phyloP scores from a whole-genome alignment of 2,888 invertebrate species.

The Pseudolycoriella hygida region DNA sequence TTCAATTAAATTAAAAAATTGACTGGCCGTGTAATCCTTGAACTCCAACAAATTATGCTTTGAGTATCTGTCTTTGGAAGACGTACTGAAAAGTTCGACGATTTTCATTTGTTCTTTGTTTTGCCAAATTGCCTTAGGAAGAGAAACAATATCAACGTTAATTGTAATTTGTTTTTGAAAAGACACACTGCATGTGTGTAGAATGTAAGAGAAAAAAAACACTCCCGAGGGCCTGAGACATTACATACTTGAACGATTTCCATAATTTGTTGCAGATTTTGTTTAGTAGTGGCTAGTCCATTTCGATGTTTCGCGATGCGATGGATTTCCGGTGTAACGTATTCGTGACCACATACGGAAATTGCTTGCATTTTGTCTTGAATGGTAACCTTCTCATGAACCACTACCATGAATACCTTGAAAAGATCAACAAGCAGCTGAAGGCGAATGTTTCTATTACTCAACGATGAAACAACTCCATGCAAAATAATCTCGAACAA shows the following conservation, averaged over 20 bases:
- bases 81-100: neutral
- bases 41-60: neutral
- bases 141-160: neutral
- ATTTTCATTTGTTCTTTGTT: neutral
- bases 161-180: neutral
- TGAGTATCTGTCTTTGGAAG: neutral
- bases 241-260: constrained; percentile 22
- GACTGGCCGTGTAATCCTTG: neutral
- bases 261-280: constrained; percentile 14
- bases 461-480: too few relatives aligned
- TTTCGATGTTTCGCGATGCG: constrained; percentile 31
- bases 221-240: too few relatives aligned
- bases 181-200: too few relatives aligned
- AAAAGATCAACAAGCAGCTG: too few relatives aligned
- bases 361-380: constrained; percentile 36
- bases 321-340: constrained; percentile 35
- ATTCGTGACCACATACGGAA: constrained; percentile 41
- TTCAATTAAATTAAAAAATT: neutral
- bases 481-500: too few relatives aligned
- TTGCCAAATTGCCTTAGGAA: neutral
- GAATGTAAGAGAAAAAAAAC: neutral
- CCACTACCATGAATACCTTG: constrained; percentile 6
- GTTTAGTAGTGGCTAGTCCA: constrained; percentile 18
- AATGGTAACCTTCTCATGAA: constrained; percentile 30
- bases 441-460: neutral